These are phyloP conservation scores for Threskiornis aethiopicus DNA, from an alignment of 2,797 vertebrate species.

Conservation along the genomic window DNA sequence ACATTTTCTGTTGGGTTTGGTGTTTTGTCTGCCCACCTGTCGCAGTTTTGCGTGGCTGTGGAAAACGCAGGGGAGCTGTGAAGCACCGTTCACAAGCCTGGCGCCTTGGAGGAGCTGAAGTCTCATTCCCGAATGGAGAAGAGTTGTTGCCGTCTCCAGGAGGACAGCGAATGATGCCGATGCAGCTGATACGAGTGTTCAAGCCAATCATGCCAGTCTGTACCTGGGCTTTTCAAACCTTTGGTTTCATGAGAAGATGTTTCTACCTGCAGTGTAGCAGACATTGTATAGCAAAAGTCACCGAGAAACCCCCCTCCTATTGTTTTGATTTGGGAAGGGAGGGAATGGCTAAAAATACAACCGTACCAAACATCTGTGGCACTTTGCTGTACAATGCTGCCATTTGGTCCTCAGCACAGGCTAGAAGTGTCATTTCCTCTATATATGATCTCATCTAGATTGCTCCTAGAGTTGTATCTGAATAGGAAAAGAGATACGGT, in stretches of 20 bases:
- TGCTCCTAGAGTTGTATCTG: neutral
- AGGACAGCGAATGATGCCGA: neutral
- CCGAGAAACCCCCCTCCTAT: neutral
- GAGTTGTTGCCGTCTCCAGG: neutral
- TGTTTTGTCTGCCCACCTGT: neutral
- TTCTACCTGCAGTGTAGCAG: neutral
- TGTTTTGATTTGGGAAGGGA: neutral
- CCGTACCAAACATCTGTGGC: neutral
- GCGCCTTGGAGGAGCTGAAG: neutral
- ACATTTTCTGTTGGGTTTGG: neutral
- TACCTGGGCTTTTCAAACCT: neutral
- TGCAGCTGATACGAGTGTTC: rapidly evolving
- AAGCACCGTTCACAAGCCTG: neutral
- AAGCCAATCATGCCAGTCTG: rapidly evolving
- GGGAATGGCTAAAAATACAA: neutral
- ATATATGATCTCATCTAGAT: neutral
- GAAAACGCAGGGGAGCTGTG: neutral
- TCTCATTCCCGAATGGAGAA: neutral
- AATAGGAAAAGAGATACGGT: neutral
- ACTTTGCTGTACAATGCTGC: rapidly evolving
- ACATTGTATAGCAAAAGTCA: neutral
- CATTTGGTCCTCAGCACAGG: neutral
- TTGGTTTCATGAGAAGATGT: neutral
- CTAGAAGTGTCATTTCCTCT: neutral
- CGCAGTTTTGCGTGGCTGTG: neutral